Evolutionary conservation across 2,888 invertebrate species (phyloP), one percentile per base, ranked within the genome.

Genomic region (Monoplex corrugatus): DNA sequence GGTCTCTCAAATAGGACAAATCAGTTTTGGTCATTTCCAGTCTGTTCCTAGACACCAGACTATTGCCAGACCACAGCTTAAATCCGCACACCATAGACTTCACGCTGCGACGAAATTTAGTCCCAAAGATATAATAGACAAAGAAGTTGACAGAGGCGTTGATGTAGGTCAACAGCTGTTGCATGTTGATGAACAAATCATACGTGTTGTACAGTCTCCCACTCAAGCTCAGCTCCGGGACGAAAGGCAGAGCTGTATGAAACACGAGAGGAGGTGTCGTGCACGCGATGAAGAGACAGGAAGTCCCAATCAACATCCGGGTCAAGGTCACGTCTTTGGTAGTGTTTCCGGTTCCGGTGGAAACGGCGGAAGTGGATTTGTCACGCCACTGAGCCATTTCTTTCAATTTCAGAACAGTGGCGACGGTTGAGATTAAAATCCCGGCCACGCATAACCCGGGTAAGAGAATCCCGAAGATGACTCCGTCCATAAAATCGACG

Each of bases 81-180:
- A 0, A 5, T 28, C 19, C 19, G 23, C 63, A 32, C 19, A 85
- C 57, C 57, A 85, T 35, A 3, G n/a, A 28, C 23, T 40, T 57
- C 28, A 85, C 85, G 28, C n/a, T 85, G 85, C 35, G 45, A 1
- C 87, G 75, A 38, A 68, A 87, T 23, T 87, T 87, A 0, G 87
- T 32, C 5, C 87, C 87, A 35, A 87, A 45, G 78, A 32, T 2
- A 23, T 87, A 87, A n/a, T 87, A 87, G 10, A 87, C 38, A 23
- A 87, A 35, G 50, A 87, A 87, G 19, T 87, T 87, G 45, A 87
- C 40, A 0, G 87, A 87, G 6, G 75, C 28, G 50, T 87, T 87
- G 45, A 75, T 38, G 75, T 87, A 87, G 38, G 78, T 78, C 0
- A 78, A 32, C 23, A 87, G 45, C 50, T 87, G 87, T 3, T 87